Percentiles rank a stretch among this genome's conserved stretches.
These are phyloP conservation scores for Lasioglossum albipes DNA, from an alignment of 1,140 invertebrate species.

Conservation along the genomic window DNA sequence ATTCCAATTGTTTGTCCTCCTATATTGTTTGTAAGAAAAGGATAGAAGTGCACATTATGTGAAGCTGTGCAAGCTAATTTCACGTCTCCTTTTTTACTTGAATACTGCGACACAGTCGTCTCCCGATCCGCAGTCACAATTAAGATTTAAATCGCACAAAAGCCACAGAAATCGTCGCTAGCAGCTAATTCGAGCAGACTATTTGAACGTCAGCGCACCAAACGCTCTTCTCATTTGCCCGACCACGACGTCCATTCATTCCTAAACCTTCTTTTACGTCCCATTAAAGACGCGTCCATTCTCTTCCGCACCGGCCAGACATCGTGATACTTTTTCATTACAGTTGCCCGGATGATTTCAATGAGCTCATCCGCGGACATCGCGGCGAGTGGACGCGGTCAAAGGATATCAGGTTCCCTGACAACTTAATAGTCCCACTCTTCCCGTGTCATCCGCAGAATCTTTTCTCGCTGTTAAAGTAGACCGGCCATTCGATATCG, in stretches of 20 bases:
- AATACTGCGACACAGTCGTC: too few species aligned
- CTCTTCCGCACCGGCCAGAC: neutral
- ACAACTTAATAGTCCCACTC: constrained; percentile 63
- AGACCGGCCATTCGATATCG: constrained; percentile 35
- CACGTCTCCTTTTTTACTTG: too few species aligned
- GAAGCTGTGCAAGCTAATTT: too few species aligned
- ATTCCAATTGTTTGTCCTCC: too few species aligned
- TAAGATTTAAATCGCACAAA: too few species aligned
- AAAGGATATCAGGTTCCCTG: constrained; percentile 36
- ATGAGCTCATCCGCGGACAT: constrained; percentile 53
- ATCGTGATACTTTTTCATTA: constrained; percentile 60
- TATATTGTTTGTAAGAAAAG: too few species aligned
- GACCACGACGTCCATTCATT: neutral
- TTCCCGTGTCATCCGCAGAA: constrained; percentile 60
- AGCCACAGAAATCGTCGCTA: neutral
- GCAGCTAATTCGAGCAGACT: neutral
- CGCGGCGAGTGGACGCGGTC: constrained; percentile 53
- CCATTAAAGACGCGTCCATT: constrained; percentile 7
- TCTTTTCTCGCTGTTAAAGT: constrained; percentile 39
- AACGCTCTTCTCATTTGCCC: neutral
- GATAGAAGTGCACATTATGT: too few species aligned
- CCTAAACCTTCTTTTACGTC: neutral
- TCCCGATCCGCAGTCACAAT: too few species aligned
- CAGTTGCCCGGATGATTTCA: constrained; percentile 52
- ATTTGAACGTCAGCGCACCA: neutral